phyloP scores from a whole-genome alignment of 2,113 vertebrate species.

The Gopherus flavomarginatus region DNA sequence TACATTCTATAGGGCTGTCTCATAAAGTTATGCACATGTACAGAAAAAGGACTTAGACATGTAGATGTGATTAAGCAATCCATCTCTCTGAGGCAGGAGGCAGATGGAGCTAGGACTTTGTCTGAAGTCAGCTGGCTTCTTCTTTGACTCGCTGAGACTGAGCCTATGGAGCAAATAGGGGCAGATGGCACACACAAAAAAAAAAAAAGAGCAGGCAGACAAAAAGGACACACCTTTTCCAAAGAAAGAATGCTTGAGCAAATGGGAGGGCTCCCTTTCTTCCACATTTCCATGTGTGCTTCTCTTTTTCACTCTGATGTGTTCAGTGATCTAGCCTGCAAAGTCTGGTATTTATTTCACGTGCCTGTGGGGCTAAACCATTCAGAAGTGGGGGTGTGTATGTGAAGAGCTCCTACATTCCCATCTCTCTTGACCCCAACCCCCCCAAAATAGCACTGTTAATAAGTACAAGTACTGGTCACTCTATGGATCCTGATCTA shows the following conservation, averaged over 20 bases:
- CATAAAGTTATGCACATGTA: background rate
- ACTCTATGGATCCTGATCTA: background rate
- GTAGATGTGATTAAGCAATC: background rate
- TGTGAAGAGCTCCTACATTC: background rate
- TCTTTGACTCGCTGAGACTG: background rate
- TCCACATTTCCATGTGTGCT: fast-evolving
- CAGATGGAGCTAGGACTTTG: background rate
- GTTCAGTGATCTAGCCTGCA: background rate
- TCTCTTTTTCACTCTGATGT: fast-evolving
- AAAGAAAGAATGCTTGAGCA: background rate
- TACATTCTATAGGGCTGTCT: fast-evolving
- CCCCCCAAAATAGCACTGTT: background rate
- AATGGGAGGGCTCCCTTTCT: fast-evolving
- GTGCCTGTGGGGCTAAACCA: background rate
- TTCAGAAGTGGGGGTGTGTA: background rate
- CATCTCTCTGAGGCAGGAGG: background rate
- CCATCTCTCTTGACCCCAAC: background rate
- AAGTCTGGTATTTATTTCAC: background rate
- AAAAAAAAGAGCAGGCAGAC: fast-evolving
- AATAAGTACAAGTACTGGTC: background rate
- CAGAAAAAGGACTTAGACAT: background rate
- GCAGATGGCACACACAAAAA: background rate
- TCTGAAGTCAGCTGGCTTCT: background rate
- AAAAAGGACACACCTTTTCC: background rate
- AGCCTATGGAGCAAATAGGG: background rate